These are phyloP conservation scores for Nothocercus julius DNA, from an alignment of 2,113 vertebrate genomes.

Conservation along the genomic window DNA sequence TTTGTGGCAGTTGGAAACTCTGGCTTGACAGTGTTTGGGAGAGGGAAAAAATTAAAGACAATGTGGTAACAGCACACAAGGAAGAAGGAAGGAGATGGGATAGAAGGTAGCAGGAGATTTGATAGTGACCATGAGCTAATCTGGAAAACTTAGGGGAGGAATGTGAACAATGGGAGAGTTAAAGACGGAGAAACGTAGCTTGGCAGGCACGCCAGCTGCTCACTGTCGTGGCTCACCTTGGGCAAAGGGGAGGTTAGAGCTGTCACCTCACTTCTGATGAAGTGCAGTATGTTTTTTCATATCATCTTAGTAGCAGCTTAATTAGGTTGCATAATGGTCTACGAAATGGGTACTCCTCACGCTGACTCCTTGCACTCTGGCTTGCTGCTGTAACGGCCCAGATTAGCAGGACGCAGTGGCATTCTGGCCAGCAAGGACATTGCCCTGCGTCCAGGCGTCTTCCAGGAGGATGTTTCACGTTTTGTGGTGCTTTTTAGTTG, in stretches of 20 bases:
- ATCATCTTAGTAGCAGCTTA: neutral
- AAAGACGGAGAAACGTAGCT: constrained; percentile 26
- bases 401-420: accelerated
- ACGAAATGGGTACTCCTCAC: neutral
- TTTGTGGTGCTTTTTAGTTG: neutral
- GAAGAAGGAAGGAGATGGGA: constrained; percentile 27
- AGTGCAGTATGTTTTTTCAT: neutral
- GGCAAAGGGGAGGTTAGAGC: neutral
- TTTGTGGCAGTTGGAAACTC: neutral
- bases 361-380: neutral
- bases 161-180: constrained; percentile 36
- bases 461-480: neutral
- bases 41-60: constrained; percentile 5
- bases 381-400: neutral
- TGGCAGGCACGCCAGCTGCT: neutral
- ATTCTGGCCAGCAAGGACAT: neutral
- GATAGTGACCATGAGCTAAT: constrained; percentile 3
- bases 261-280: constrained; percentile 37
- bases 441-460: accelerated
- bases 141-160: constrained; percentile 30
- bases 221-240: neutral
- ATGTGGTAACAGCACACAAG: neutral
- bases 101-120: constrained; percentile 17
- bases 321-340: neutral
- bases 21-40: neutral